Base-by-base conservation (phyloP, 1,140 invertebrate species). In the Drosophila dunni region DNA sequence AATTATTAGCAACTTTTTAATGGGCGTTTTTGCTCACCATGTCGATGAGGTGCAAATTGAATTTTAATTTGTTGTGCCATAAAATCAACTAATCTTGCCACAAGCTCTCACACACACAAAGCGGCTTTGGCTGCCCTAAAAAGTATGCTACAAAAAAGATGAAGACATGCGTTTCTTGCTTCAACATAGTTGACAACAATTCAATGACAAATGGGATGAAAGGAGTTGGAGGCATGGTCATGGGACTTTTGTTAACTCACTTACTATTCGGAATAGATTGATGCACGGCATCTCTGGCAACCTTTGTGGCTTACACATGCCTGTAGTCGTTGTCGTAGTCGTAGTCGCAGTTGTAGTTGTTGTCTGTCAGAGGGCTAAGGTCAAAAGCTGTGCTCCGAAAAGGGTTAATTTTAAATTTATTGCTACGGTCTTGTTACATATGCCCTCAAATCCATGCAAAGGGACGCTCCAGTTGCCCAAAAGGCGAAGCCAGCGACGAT, bases 331-430 rank as follows among this genome's bases (percentile, higher is more conserved):
- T 29, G n/a, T 51, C 17, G 24, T 29, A 29, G 24, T 29, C 24
- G 24, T 3, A 29, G 24, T 29, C 2, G 24, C 5, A 29, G 24
- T 9, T 57, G 29, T 54, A 38, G 53, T 17, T 51, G 64, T 20
- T 40, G 20, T 51, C 17, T 53, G 44, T n/a, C 56, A 44, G 20
- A 50, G 53, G 58, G 63, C 69, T 61, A 79, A 88, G 83, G 83
- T 88, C 83, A 89, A 48, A 77, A 72, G 80, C 56, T 68, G 53
- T 73, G 82, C 84, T 64, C 78, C 81, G 69, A 85, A 74, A 89
- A 84, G 84, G 84, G 84, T 89, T 89, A 89, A 89, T 89, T 89
- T 89, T 89, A 89, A 89, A 89, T 89, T 89, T 89, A 89, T 89
- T 88, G 78, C 84, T 53, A 54, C 40, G 75, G 53, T 70, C 74